Conservation (phyloP, 2,113 vertebrate species). For the Crypturellus undulatus region DNA sequence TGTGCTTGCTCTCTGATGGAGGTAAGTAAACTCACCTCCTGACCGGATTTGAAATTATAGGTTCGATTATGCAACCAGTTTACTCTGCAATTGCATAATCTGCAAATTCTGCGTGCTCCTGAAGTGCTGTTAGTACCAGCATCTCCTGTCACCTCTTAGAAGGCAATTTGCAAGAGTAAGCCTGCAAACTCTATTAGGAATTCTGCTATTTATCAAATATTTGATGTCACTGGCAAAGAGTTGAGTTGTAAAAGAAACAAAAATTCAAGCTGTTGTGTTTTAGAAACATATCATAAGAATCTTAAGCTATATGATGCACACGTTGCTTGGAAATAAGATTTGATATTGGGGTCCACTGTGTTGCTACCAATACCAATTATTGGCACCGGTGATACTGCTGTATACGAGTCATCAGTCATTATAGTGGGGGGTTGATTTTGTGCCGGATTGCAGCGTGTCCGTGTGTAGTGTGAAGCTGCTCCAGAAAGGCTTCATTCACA, state of each 20-base stretch:
- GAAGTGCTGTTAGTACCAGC: not conserved
- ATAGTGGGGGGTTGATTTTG: not conserved
- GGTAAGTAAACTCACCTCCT: slow-evolving; percentile 15
- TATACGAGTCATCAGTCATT: not conserved
- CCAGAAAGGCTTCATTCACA: not conserved
- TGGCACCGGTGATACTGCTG: not conserved
- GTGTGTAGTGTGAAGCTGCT: not conserved
- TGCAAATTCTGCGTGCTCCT: not conserved
- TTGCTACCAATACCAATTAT: not conserved
- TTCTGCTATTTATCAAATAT: not conserved
- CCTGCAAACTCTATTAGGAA: not conserved
- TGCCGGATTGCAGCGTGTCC: not conserved
- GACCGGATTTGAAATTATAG: slow-evolving; percentile 16
- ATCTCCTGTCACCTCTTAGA: not conserved
- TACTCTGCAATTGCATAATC: not conserved
- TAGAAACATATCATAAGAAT: not conserved
- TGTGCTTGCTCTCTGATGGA: not conserved
- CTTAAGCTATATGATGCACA: not conserved
- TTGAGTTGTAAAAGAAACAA: not conserved
- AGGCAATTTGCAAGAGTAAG: not conserved
- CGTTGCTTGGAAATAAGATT: not conserved
- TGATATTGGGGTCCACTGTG: not conserved
- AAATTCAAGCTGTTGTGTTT: not conserved
- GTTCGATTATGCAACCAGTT: slow-evolving; percentile 19
- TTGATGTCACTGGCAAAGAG: not conserved